Evolutionary conservation across 1,140 invertebrate species (phyloP).

Genomic region (Tribolium madens): DNA sequence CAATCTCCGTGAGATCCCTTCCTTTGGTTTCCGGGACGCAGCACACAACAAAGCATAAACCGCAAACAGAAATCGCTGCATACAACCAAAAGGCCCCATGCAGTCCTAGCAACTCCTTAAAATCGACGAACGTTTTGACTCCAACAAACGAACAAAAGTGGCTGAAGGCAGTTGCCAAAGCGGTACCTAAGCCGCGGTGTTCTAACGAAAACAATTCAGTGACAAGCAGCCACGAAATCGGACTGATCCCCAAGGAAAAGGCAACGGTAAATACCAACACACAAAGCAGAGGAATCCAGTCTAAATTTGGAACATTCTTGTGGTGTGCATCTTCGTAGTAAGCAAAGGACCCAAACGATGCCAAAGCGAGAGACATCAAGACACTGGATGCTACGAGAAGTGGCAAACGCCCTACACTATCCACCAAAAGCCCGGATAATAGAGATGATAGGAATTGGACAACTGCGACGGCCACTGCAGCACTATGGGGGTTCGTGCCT

Average conservation of each 20-base stretch:
- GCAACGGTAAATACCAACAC: conserved; percentile 85
- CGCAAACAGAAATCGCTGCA: conserved; percentile 83
- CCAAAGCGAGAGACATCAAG: conserved; percentile 84
- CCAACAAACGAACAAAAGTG: conserved; percentile 90
- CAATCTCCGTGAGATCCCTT: conserved; percentile 88
- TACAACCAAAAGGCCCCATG: conserved; percentile 92
- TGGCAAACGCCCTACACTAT: conserved; percentile 81
- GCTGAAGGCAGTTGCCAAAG: conserved; percentile 86
- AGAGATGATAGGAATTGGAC: conserved; percentile 83
- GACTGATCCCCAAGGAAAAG: conserved; percentile 89
- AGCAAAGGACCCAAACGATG: conserved; percentile 83
- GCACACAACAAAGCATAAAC: conserved; percentile 85
- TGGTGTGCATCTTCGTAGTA: conserved; percentile 76
- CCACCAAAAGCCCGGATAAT: conserved; percentile 83
- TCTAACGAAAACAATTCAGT: conserved; percentile 90
- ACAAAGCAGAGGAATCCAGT: conserved; percentile 87
- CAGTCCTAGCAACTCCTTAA: conserved; percentile 80
- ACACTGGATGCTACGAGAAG: conserved; percentile 83
- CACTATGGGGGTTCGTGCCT: conserved; percentile 84
- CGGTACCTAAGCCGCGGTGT: conserved; percentile 85
- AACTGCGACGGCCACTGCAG: conserved; percentile 82
- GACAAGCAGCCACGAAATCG: conserved; percentile 89
- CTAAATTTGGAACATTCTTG: conserved; percentile 66
- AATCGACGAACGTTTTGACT: conserved; percentile 88
- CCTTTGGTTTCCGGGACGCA: conserved; percentile 94